Evolutionary conservation across 2,113 vertebrate genomes (phyloP).

Genomic region (Tiliqua scincoides): DNA sequence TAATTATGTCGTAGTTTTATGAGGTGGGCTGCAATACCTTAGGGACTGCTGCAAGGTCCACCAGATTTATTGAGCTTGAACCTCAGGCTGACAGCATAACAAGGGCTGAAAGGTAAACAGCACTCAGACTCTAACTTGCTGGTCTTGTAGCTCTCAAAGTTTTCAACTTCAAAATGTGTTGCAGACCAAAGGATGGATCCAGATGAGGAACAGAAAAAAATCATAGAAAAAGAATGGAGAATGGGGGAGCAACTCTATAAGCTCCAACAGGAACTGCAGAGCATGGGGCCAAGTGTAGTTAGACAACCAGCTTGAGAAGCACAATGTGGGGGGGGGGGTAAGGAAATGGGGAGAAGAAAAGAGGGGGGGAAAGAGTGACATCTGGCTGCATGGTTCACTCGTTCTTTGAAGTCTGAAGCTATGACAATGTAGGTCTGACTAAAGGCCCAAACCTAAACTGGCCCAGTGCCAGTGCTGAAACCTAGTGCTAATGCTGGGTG

Average conservation of each 20-base stretch:
- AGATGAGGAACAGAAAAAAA: constrained; percentile 12
- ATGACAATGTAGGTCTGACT: neutral
- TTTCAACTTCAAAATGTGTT: constrained; percentile 34
- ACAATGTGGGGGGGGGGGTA: too few relatives aligned
- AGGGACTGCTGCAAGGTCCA: constrained; percentile 65
- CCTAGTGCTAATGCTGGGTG: too few relatives aligned
- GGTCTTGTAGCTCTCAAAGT: constrained; percentile 57
- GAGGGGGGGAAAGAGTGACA: neutral
- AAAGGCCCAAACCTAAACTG: too few relatives aligned
- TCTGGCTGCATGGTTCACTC: neutral
- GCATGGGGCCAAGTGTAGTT: neutral
- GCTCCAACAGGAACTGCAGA: neutral
- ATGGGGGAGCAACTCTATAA: neutral
- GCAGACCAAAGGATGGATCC: constrained; percentile 1
- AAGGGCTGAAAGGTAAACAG: constrained; percentile 67
- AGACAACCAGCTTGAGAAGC: neutral
- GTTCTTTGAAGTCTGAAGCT: neutral
- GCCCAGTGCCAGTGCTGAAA: too few relatives aligned
- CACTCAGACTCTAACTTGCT: constrained; percentile 61
- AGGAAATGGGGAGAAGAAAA: too few relatives aligned
- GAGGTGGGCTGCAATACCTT: constrained; percentile 73
- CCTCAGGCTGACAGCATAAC: constrained; percentile 72
- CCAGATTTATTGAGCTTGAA: constrained; percentile 76
- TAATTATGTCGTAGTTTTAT: constrained; percentile 82
- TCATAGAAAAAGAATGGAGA: neutral